Percentiles rank a stretch among this genome's conserved stretches.
These are phyloP conservation scores for Heliconius ethilla DNA, from an alignment of 2,888 invertebrate genomes.

Conservation along the genomic window DNA sequence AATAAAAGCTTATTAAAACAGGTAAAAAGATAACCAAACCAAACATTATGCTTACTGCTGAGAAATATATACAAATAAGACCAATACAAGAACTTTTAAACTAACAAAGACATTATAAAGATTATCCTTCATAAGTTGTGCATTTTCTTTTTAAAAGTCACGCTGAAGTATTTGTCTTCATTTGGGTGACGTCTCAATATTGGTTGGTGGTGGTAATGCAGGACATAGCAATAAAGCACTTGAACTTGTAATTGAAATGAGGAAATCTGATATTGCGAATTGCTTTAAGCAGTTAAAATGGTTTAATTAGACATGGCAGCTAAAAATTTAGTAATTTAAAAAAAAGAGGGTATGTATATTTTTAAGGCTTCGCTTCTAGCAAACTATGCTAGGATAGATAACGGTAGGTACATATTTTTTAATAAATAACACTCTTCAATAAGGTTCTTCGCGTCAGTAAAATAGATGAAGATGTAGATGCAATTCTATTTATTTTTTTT, in stretches of 20 bases:
- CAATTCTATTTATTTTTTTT: too few relatives aligned
- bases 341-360: too few relatives aligned
- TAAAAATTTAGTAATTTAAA: background rate
- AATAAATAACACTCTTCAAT: too few relatives aligned
- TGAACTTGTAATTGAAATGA: conserved; percentile 46
- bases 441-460: too few relatives aligned
- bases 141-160: conserved; percentile 77
- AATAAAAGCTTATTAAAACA: too few relatives aligned
- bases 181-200: conserved; percentile 76
- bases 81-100: background rate
- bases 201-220: conserved; percentile 52
- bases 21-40: too few relatives aligned
- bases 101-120: conserved; percentile 28
- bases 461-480: too few relatives aligned
- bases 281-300: background rate
- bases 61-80: background rate
- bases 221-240: conserved; percentile 54
- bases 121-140: conserved; percentile 39
- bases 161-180: conserved; percentile 75
- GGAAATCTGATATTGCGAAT: conserved; percentile 25
- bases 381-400: too few relatives aligned
- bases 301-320: background rate
- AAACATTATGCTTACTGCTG: too few relatives aligned
- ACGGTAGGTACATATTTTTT: too few relatives aligned
- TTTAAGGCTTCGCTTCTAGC: too few relatives aligned